Evolutionary conservation across 2,113 vertebrate genomes (phyloP).

Genomic region (Himantopus leucocephalus): DNA sequence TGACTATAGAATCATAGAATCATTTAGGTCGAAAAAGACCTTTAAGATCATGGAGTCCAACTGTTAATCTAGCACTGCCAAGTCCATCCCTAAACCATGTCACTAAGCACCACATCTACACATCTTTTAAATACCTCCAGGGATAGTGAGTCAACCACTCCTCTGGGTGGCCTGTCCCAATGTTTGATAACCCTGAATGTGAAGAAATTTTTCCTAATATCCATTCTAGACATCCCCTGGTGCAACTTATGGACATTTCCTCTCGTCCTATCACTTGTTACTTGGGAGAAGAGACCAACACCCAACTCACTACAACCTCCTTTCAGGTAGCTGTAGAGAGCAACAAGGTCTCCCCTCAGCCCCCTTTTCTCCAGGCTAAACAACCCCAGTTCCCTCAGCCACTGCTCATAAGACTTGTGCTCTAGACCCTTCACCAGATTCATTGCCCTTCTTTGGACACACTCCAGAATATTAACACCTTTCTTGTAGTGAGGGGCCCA

Average conservation of each 20-base stretch:
- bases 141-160: neutral
- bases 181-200: neutral
- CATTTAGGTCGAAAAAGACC: neutral
- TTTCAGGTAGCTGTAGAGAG: neutral
- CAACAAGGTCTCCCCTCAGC: neutral
- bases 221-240: neutral
- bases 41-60: neutral
- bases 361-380: neutral
- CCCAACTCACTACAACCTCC: neutral
- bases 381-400: neutral
- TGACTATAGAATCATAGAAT: neutral
- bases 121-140: neutral
- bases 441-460: neutral
- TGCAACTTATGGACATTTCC: no score
- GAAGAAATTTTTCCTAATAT: neutral
- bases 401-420: neutral
- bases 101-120: neutral
- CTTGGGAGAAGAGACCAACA: neutral
- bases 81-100: neutral
- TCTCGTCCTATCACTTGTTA: neutral
- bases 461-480: neutral
- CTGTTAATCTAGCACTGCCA: neutral
- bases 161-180: neutral
- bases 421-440: neutral
- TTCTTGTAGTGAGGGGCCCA: neutral